Conservation (phyloP, 2,113 vertebrate genomes). For the Tapirus terrestris region DNA sequence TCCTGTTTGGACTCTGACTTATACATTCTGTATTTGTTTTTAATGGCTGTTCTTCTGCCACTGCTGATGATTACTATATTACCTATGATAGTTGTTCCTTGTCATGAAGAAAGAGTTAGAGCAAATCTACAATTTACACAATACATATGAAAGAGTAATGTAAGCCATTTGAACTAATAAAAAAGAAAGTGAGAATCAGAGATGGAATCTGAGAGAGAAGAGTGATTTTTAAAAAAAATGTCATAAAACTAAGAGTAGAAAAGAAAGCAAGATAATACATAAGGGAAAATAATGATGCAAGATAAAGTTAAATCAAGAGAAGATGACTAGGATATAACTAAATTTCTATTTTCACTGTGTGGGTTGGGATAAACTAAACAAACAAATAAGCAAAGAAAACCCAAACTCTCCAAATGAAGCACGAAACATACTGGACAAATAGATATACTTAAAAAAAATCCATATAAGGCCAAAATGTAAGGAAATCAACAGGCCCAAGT, state of each 20-base stretch:
- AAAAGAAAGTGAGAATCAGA: neutral
- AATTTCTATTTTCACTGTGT: neutral
- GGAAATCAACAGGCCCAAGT: neutral
- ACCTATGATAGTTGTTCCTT: neutral
- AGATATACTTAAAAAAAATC: neutral
- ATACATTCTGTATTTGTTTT: neutral
- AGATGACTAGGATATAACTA: neutral
- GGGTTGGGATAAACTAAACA: neutral
- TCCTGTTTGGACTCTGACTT: neutral
- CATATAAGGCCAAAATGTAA: neutral
- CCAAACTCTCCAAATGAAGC: neutral
- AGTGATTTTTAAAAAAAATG: neutral
- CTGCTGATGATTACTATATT: neutral
- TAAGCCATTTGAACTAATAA: neutral
- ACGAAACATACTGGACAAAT: neutral
- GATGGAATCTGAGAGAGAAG: neutral
- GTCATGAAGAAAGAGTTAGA: neutral
- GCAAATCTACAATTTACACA: conserved; percentile 3
- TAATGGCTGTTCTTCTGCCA: neutral
- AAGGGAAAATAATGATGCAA: neutral
- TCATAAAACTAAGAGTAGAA: neutral
- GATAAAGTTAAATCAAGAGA: conserved; percentile 1
- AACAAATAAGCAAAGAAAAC: neutral
- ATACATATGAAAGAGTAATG: neutral
- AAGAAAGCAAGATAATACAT: neutral